Evolutionary conservation across 2,888 invertebrate genomes (phyloP).

Genomic region (Drosophila picticornis): DNA sequence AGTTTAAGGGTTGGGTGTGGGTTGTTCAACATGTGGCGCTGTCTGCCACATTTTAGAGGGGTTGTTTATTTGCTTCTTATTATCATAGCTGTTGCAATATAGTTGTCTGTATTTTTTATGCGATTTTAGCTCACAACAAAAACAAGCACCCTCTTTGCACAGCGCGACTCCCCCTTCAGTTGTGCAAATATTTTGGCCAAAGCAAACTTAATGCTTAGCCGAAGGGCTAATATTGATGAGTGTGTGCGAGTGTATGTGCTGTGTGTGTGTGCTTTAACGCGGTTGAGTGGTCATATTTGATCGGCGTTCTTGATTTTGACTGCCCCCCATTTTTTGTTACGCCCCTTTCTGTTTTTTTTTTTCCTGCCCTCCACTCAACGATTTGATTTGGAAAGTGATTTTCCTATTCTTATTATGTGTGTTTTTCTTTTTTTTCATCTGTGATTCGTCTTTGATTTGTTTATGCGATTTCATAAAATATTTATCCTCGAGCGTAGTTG

Average conservation of each 20-base stretch:
- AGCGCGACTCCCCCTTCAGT: constrained; percentile 19
- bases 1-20: background rate
- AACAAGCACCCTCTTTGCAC: constrained; percentile 50
- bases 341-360: constrained; percentile 2
- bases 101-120: constrained; percentile 65
- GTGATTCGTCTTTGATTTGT: constrained; percentile 81
- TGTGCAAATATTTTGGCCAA: constrained; percentile 75
- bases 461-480: constrained; percentile 82
- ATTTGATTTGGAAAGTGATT: constrained; percentile 69
- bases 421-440: constrained; percentile 41
- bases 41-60: constrained; percentile 1
- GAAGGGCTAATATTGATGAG: constrained; percentile 69
- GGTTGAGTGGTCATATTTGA: constrained; percentile 81
- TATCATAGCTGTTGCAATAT: constrained; percentile 55
- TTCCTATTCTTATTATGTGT: constrained; percentile 22
- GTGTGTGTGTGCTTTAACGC: constrained; percentile 64
- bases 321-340: background rate
- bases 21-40: constrained; percentile 51
- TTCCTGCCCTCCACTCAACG: constrained; percentile 13
- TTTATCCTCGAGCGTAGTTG: constrained; percentile 82
- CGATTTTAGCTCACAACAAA: constrained; percentile 78
- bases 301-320: constrained; percentile 69
- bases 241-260: constrained; percentile 19
- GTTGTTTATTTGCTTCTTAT: constrained; percentile 51
- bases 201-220: constrained; percentile 59